Evolutionary conservation across 1,140 invertebrate species (phyloP).

Genomic region (Stratiolaelaps scimitus): DNA sequence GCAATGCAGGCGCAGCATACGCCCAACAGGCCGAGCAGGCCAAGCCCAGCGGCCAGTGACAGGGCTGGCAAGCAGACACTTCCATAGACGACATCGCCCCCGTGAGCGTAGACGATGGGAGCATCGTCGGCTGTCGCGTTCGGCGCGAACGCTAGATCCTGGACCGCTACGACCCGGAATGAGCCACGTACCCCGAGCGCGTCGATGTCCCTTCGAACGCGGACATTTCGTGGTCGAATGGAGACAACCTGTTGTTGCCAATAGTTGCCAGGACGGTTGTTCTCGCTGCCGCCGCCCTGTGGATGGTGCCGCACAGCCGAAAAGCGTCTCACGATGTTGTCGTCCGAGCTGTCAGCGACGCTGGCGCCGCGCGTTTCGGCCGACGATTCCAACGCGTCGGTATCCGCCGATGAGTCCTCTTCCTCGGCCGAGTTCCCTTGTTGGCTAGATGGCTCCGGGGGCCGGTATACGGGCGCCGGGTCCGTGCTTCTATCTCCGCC

Average conservation of each 20-base stretch:
- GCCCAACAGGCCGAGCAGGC: slow-evolving; percentile 7
- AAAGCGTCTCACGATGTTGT: slow-evolving; percentile 11
- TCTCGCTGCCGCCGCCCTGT: not conserved
- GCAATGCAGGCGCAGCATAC: slow-evolving; percentile 13
- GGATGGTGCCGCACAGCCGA: slow-evolving; percentile 17
- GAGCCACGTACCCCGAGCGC: slow-evolving; percentile 69
- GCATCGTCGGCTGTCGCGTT: slow-evolving; percentile 55
- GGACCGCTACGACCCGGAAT: slow-evolving; percentile 75
- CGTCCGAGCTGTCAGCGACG: no score
- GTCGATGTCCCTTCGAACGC: slow-evolving; percentile 44
- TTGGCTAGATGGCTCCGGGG: not conserved
- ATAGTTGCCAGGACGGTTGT: not conserved
- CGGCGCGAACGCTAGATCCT: slow-evolving; percentile 76
- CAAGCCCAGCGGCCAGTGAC: not conserved
- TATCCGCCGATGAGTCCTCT: not conserved
- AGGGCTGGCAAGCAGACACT: slow-evolving; percentile 58
- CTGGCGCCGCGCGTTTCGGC: not conserved
- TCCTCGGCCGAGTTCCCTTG: not conserved
- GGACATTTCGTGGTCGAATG: not conserved
- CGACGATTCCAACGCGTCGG: not conserved
- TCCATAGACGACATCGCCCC: slow-evolving; percentile 69
- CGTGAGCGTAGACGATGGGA: slow-evolving; percentile 52
- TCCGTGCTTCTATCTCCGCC: not conserved
- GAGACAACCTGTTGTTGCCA: slow-evolving; percentile 26
- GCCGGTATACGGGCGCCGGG: slow-evolving; percentile 5